A percentile compares a stretch with the other conserved stretches of the same genome.
Evolutionary conservation across 2,797 vertebrate species (phyloP).

Genomic region (Lemur catta): DNA sequence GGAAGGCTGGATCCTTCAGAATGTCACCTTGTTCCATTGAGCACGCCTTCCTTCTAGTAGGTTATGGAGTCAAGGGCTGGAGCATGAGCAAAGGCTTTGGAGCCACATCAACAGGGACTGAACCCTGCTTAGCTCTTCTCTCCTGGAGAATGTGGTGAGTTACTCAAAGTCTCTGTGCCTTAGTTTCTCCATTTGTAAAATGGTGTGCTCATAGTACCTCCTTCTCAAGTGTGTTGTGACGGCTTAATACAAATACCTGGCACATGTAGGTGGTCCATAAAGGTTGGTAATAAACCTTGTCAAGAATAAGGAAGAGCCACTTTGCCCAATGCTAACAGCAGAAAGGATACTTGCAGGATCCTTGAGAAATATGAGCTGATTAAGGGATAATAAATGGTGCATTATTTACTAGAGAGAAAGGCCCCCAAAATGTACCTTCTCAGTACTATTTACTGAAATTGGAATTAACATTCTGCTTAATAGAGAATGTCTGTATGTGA

Average conservation of each 20-base stretch:
- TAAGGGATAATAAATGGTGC: not conserved
- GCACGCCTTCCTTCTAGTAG: not conserved
- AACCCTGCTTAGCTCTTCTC: not conserved
- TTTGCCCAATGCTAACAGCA: not conserved
- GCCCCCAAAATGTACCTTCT: not conserved
- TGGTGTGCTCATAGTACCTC: fast-evolving
- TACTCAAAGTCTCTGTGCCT: not conserved
- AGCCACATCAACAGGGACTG: not conserved
- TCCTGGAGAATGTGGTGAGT: not conserved
- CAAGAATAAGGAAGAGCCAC: not conserved
- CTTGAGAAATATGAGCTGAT: not conserved
- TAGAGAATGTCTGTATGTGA: not conserved
- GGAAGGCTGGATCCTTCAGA: not conserved
- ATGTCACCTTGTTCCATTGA: not conserved
- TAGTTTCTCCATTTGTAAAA: constrained; percentile 12
- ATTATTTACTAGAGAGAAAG: constrained; percentile 24
- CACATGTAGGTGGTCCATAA: not conserved
- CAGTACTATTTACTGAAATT: constrained; percentile 2
- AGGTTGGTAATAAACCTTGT: not conserved
- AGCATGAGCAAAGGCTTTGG: not conserved
- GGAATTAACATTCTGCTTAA: constrained; percentile 6
- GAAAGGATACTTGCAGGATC: not conserved
- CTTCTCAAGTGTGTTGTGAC: not conserved
- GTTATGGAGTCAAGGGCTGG: not conserved
- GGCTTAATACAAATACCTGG: not conserved